These are phyloP conservation scores for Pentamera pediparva DNA, from an alignment of 53 echinoderm and acorn worm genomes.

Conservation along the genomic window DNA sequence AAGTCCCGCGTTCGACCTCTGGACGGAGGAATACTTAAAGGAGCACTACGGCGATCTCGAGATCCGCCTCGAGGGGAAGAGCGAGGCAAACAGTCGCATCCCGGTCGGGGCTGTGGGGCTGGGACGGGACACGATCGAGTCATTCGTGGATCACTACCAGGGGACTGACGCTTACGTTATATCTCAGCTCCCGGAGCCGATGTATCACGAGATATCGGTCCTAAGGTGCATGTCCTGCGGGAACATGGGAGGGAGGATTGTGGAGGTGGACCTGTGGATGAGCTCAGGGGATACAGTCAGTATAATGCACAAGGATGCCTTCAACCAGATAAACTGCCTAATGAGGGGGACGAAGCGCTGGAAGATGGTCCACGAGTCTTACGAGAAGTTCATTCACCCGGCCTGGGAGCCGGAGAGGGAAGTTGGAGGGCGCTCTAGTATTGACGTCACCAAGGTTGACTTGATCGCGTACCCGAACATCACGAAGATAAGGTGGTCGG, in stretches of 20 bases:
- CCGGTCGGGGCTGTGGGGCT: slow-evolving; percentile 61
- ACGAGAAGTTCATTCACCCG: slow-evolving; percentile 54
- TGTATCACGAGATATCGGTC: slow-evolving; percentile 36
- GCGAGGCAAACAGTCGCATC: slow-evolving; percentile 31
- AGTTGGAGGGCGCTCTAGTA: slow-evolving; percentile 52
- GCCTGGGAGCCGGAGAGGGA: slow-evolving; percentile 47
- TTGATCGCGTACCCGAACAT: slow-evolving; percentile 54
- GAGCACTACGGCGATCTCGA: slow-evolving; percentile 50
- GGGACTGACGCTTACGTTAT: slow-evolving; percentile 50
- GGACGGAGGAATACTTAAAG: slow-evolving; percentile 54
- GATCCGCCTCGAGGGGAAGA: slow-evolving; percentile 50
- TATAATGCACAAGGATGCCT: slow-evolving; percentile 63
- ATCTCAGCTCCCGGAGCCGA: slow-evolving; percentile 46
- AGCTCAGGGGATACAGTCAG: slow-evolving; percentile 57
- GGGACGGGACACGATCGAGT: slow-evolving; percentile 50
- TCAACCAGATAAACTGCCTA: slow-evolving; percentile 62
- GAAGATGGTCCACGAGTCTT: slow-evolving; percentile 52
- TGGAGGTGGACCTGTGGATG: slow-evolving; percentile 67
- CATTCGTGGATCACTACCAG: slow-evolving; percentile 43
- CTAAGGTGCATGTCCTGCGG: slow-evolving; percentile 56
- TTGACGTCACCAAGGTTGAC: slow-evolving; percentile 39
- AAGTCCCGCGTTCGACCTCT: slow-evolving; percentile 44
- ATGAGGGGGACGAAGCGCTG: slow-evolving; percentile 60
- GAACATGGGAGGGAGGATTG: slow-evolving; percentile 39
- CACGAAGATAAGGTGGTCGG: slow-evolving; percentile 46